These are phyloP conservation scores for Gisinianus flammeolus DNA, from an alignment of 2,888 invertebrate species.

Conservation along the genomic window DNA sequence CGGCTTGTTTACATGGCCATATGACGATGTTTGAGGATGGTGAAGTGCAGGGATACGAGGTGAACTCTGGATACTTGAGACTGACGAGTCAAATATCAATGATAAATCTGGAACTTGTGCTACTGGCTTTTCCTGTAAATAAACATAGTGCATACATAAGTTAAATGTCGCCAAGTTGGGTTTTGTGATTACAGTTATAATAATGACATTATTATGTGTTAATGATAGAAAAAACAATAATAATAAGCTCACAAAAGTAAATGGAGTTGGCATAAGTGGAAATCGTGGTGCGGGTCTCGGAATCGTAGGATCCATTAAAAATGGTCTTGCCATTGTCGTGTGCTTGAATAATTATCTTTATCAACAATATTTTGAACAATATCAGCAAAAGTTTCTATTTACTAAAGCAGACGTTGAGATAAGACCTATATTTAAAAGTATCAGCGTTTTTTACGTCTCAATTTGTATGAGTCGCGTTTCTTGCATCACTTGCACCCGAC, in stretches of 20 bases:
- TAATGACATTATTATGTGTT: neutral
- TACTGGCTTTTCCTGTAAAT: constrained; percentile 23
- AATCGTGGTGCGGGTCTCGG: constrained; percentile 31
- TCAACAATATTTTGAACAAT: too few species aligned
- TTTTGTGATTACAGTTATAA: neutral
- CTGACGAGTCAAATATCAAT: constrained; percentile 35
- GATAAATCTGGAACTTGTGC: constrained; percentile 33
- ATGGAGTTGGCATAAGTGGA: constrained; percentile 20
- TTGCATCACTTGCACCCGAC: too few species aligned
- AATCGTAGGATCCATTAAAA: constrained; percentile 29
- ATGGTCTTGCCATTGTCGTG: neutral
- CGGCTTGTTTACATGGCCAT: neutral
- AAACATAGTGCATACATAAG: neutral
- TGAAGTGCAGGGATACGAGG: neutral
- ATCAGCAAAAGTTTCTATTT: too few species aligned
- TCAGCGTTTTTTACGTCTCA: too few species aligned
- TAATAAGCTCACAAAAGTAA: constrained; percentile 28
- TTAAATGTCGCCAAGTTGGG: neutral
- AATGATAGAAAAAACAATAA: neutral
- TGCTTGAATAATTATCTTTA: too few species aligned
- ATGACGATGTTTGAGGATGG: neutral
- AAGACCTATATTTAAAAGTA: too few species aligned
- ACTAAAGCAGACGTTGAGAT: too few species aligned
- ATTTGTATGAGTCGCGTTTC: too few species aligned
- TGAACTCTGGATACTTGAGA: neutral